These are phyloP conservation scores for Apteryx owenii DNA, from an alignment of 2,113 vertebrate genomes.

Conservation along the genomic window DNA sequence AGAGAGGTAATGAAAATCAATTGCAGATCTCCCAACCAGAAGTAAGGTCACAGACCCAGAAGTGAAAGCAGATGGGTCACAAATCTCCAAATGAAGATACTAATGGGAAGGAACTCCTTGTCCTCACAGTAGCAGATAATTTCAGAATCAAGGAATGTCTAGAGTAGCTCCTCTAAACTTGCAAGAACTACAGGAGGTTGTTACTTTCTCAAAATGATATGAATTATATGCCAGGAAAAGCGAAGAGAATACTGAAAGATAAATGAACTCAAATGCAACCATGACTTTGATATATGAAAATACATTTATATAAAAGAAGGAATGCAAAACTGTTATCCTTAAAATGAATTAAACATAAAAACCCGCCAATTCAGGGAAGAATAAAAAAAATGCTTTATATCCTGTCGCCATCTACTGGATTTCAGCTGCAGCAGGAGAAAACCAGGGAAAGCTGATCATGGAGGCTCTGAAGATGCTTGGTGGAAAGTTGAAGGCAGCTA, in stretches of 20 bases:
- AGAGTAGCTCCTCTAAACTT: background rate
- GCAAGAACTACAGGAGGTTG: background rate
- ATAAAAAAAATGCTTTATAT: conserved; percentile 32
- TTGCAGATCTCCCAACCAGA: background rate
- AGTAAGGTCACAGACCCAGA: background rate
- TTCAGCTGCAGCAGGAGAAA: background rate
- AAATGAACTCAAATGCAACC: background rate
- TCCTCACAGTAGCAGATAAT: background rate
- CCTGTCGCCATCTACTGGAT: conserved; percentile 67
- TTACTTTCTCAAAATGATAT: background rate
- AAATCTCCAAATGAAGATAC: too few relatives aligned
- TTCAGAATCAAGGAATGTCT: background rate
- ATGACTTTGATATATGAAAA: background rate
- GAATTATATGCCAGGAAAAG: accelerated
- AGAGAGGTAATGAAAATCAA: background rate
- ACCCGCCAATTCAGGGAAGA: background rate
- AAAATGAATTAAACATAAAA: background rate
- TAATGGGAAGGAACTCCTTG: background rate
- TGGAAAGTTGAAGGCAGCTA: accelerated
- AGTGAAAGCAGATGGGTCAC: background rate
- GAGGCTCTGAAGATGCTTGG: background rate
- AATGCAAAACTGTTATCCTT: background rate
- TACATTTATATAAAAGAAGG: background rate
- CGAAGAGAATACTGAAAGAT: background rate
- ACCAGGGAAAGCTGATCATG: accelerated